phyloP scores from a whole-genome alignment of 2,888 invertebrate species.

The Carterocephalus palaemon region DNA sequence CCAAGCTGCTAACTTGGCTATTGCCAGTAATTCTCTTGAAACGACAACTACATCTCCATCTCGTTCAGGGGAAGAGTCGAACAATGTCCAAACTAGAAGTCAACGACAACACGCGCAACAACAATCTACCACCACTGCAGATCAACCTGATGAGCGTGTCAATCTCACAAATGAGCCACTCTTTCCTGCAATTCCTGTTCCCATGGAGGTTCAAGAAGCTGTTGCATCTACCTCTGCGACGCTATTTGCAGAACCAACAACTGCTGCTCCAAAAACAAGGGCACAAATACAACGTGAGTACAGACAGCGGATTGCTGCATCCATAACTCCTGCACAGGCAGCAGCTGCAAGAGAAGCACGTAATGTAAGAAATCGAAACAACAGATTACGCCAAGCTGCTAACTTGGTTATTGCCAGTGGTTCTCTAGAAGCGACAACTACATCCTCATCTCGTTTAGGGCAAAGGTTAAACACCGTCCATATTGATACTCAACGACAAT shows the following conservation, averaged over 20 bases:
- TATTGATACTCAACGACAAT: constrained; percentile 28
- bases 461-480: constrained; percentile 27
- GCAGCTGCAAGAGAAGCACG: constrained; percentile 33
- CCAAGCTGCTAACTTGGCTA: constrained; percentile 37
- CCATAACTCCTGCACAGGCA: constrained; percentile 37
- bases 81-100: constrained; percentile 29
- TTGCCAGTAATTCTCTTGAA: constrained; percentile 31
- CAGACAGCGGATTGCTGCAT: constrained; percentile 39
- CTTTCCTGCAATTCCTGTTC: too few relatives aligned
- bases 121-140: constrained; percentile 17
- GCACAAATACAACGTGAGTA: constrained; percentile 39
- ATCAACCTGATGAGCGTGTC: too few relatives aligned
- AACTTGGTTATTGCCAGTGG: constrained; percentile 31
- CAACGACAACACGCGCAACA: constrained; percentile 26
- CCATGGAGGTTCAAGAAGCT: too few relatives aligned
- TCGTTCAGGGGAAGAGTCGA: constrained; percentile 31
- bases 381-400: constrained; percentile 34
- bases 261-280: constrained; percentile 24
- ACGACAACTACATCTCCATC: constrained; percentile 32
- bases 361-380: constrained; percentile 32
- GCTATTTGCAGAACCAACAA: too few relatives aligned
- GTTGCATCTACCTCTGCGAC: too few relatives aligned
- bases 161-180: too few relatives aligned
- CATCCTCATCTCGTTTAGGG: constrained; percentile 32
- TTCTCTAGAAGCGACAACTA: constrained; percentile 28